phyloP scores from a whole-genome alignment of 2,888 invertebrate genomes.

The Salpingus planirostris region DNA sequence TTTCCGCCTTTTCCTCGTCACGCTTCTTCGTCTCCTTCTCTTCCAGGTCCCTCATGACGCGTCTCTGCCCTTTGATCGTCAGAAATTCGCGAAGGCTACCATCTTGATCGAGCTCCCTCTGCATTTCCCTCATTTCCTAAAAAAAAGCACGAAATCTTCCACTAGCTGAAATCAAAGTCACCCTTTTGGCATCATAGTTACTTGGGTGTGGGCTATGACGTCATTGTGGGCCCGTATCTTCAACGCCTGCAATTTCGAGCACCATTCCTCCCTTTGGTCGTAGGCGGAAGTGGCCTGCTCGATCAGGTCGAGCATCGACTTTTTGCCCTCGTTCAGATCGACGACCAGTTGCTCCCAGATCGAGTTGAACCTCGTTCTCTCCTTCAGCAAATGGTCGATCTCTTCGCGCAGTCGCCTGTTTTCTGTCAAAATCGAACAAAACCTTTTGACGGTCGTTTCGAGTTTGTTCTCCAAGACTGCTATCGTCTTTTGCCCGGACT shows the following conservation, averaged over 20 bases:
- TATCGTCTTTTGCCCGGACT: slow-evolving; percentile 47
- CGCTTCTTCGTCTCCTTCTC: slow-evolving; percentile 56
- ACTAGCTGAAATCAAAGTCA: too few species aligned
- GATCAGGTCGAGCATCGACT: slow-evolving; percentile 74
- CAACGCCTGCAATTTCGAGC: slow-evolving; percentile 69
- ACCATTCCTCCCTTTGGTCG: slow-evolving; percentile 77
- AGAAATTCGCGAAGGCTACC: slow-evolving; percentile 77
- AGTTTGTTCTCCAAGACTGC: slow-evolving; percentile 64
- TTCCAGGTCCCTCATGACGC: slow-evolving; percentile 5
- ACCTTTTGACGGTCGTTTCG: slow-evolving; percentile 67
- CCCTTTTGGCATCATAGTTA: slow-evolving; percentile 28
- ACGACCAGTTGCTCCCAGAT: slow-evolving; percentile 70
- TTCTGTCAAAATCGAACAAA: slow-evolving; percentile 64
- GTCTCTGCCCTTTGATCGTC: slow-evolving; percentile 3
- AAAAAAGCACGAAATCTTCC: too few species aligned
- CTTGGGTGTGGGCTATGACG: slow-evolving; percentile 56
- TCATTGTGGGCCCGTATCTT: slow-evolving; percentile 72
- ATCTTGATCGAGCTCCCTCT: slow-evolving; percentile 77
- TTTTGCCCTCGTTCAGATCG: slow-evolving; percentile 69
- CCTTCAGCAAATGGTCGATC: slow-evolving; percentile 73
- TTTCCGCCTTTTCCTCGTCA: slow-evolving; percentile 55
- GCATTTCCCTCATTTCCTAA: slow-evolving; percentile 81
- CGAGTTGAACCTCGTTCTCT: slow-evolving; percentile 74
- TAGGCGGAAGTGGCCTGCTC: slow-evolving; percentile 84
- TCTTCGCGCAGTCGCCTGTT: slow-evolving; percentile 65